Evolutionary conservation across 2,113 vertebrate genomes (phyloP).

Genomic region (Oreotrochilus melanogaster): DNA sequence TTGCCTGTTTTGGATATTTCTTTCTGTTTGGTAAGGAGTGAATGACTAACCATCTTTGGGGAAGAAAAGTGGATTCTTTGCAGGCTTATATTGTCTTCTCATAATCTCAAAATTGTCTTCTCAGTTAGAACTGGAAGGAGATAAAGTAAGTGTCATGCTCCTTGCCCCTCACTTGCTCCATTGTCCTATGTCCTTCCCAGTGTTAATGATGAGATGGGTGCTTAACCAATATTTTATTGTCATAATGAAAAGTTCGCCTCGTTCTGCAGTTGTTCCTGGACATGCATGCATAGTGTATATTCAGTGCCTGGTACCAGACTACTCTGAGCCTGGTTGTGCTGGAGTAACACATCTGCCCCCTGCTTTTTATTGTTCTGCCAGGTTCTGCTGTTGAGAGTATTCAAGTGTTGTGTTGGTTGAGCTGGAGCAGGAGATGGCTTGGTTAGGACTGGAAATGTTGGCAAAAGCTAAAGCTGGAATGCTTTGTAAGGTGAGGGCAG

Average conservation of each 20-base stretch:
- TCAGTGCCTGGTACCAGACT: neutral
- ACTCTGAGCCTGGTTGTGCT: neutral
- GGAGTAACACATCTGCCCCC: neutral
- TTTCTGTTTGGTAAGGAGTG: neutral
- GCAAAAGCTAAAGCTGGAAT: neutral
- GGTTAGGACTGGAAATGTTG: neutral
- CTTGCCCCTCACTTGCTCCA: neutral
- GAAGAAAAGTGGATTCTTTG: neutral
- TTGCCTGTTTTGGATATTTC: neutral
- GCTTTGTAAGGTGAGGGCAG: neutral
- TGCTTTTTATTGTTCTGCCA: neutral
- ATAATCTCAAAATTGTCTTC: too few species aligned
- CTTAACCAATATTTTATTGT: neutral
- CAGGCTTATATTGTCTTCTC: neutral
- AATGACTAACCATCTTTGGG: neutral
- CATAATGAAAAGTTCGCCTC: neutral
- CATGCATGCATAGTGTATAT: rapidly evolving
- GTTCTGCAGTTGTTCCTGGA: neutral
- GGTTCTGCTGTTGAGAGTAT: neutral
- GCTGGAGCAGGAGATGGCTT: neutral
- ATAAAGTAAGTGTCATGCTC: neutral
- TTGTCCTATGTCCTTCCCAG: neutral
- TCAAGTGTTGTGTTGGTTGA: neutral
- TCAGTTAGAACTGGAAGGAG: neutral
- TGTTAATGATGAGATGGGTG: neutral